A percentile compares a stretch with the other conserved stretches of the same genome.
phyloP scores from a whole-genome alignment of 2,888 invertebrate genomes.

The Troides helena region DNA sequence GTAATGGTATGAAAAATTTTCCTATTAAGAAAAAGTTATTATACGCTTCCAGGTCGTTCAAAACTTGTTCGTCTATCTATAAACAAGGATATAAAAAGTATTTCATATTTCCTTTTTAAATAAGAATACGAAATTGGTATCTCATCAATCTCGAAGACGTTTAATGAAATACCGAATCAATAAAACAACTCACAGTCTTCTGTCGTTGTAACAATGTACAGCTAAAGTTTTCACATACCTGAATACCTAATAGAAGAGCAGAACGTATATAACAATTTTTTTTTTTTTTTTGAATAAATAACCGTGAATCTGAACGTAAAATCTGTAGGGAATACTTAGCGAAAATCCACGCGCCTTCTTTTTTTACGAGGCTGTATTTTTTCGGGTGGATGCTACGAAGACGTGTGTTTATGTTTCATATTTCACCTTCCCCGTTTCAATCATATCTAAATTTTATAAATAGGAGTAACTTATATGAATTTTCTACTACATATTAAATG shows the following conservation, averaged over 20 bases:
- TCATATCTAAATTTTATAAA: slow-evolving; percentile 42
- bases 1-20: neutral
- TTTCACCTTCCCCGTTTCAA: slow-evolving; percentile 54
- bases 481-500: neutral
- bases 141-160: no score
- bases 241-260: slow-evolving; percentile 15
- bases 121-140: no score
- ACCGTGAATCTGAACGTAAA: slow-evolving; percentile 39
- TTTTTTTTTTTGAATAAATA: slow-evolving; percentile 41
- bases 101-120: no score
- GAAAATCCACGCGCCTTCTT: slow-evolving; percentile 50
- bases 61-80: no score
- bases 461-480: neutral
- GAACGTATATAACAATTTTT: slow-evolving; percentile 36
- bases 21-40: no score
- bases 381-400: slow-evolving; percentile 42
- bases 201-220: neutral
- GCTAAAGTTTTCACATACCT: neutral
- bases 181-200: neutral
- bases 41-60: no score
- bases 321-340: slow-evolving; percentile 52
- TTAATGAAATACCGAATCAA: no score
- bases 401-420: slow-evolving; percentile 55
- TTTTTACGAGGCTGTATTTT: slow-evolving; percentile 62
- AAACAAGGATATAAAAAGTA: no score